Base-by-base conservation (phyloP, 1,140 invertebrate genomes). In the Himalopsyche phryganea region DNA sequence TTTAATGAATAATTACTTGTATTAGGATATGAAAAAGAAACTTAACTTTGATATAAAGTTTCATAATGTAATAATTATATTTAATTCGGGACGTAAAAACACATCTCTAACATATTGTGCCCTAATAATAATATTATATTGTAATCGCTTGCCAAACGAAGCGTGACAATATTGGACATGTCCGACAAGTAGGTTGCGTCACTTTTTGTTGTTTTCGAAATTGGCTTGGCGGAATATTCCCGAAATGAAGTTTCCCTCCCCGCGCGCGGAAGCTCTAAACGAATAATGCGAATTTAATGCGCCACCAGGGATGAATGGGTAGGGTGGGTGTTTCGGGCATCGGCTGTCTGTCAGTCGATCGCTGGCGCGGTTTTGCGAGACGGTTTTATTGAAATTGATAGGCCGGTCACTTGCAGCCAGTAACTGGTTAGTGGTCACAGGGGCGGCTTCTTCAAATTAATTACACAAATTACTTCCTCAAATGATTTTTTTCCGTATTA, bases 371-470 rank as follows among this genome's bases (percentile, higher is more conserved):
- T 28, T 51, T 41, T 45, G 50, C 38, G 23, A 36, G 58, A 51
- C 53, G 46, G 38, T 61, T 61, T 61, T 61, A 56, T 61, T 61
- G 48, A 56, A 61, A 61, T 61, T 55, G 48, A 61, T 61, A 48
- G 45, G 23, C 40, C 13, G n/a, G 40, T 42, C 45, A 19, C 13
- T 41, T n/a, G 14, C 19, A 5, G 44, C n/a, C 15, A 46, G n/a
- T 19, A 19, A 17, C 2, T n/a, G 18, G 17, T 23, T 17, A 9
- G n/a, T 15, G 15, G 44, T 19, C 15, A 9, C 23, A 46, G 23
- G 13, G 51, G 19, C 42, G 15, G 20, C 45, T 54, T 40, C 32
- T 54, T 28, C 9, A 28, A 28, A 28, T 28, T 28, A 28, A 28
- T 5, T 5, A 28, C 9, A 28, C 23, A 28, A 28, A 5, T 9